Evolutionary conservation across 1,140 invertebrate species (phyloP).

Genomic region (Dendrolimus kikuchii): DNA sequence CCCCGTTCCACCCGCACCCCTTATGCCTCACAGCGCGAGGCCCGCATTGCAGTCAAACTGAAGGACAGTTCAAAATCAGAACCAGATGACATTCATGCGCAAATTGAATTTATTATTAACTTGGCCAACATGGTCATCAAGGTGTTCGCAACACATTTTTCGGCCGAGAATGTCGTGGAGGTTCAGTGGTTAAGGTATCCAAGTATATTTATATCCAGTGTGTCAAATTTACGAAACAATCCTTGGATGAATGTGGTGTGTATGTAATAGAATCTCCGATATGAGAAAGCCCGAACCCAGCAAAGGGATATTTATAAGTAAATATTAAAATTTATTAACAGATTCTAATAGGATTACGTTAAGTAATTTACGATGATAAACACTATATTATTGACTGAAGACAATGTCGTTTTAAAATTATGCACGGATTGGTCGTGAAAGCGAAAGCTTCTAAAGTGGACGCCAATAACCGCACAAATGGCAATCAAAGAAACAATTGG

Average conservation of each 20-base stretch:
- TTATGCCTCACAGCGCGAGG: constrained; percentile 23
- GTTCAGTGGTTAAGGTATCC: too few species aligned
- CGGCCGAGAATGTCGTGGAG: too few species aligned
- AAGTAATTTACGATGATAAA: too few species aligned
- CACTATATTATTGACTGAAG: too few species aligned
- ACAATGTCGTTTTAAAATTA: neutral
- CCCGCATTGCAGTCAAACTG: constrained; percentile 61
- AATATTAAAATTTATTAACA: too few species aligned
- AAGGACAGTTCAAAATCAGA: constrained; percentile 40
- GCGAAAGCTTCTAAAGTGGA: constrained; percentile 24
- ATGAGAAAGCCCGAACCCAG: neutral
- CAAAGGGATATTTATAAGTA: too few species aligned
- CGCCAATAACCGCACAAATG: constrained; percentile 10
- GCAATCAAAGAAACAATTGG: constrained; percentile 29
- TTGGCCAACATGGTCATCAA: too few species aligned
- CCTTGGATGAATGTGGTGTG: constrained; percentile 11
- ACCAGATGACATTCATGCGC: constrained; percentile 1
- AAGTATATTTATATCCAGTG: constrained; percentile 10
- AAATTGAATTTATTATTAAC: too few species aligned
- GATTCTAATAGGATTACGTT: too few species aligned
- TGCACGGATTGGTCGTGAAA: constrained; percentile 3
- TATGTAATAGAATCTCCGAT: too few species aligned
- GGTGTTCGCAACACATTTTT: too few species aligned
- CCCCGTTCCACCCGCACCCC: constrained; percentile 14
- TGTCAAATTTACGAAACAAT: constrained; percentile 9